These are phyloP conservation scores for Stenurella melanura DNA, from an alignment of 2,888 invertebrate genomes.

Conservation along the genomic window DNA sequence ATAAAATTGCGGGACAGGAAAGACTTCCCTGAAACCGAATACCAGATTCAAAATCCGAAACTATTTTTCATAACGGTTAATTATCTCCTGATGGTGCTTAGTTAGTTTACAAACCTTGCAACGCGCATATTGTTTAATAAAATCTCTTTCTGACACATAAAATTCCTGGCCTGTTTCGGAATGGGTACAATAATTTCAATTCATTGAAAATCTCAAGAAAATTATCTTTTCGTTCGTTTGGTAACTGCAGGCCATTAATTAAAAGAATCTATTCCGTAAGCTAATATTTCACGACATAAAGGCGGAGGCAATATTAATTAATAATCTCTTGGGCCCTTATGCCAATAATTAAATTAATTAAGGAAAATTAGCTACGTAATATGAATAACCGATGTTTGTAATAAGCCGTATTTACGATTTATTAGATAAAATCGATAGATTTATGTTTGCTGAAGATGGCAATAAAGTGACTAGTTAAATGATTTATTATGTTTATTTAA, in stretches of 20 bases:
- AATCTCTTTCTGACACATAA: no score
- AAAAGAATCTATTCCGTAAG: conserved; percentile 24
- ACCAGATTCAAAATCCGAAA: no score
- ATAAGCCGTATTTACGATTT: conserved; percentile 34
- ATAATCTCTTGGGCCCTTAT: conserved; percentile 25
- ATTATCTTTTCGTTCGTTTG: background rate
- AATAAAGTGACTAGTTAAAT: background rate
- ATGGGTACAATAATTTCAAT: no score
- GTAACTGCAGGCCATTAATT: conserved; percentile 11
- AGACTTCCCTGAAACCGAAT: no score
- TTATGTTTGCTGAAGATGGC: conserved; percentile 31
- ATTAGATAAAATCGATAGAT: conserved; percentile 33
- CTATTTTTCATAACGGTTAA: no score
- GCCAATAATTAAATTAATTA: conserved; percentile 44
- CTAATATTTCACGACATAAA: conserved; percentile 25
- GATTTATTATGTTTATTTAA: conserved; percentile 13
- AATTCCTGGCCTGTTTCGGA: no score
- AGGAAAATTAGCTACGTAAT: conserved; percentile 38
- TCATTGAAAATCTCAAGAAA: background rate
- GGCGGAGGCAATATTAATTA: conserved; percentile 36
- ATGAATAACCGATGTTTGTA: conserved; percentile 30
- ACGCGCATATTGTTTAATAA: no score
- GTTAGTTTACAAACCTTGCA: no score
- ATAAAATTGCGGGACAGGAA: no score
- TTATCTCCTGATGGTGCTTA: no score